Evolutionary conservation across 2,888 invertebrate genomes (phyloP).

Genomic region (Aporophyla nigra): DNA sequence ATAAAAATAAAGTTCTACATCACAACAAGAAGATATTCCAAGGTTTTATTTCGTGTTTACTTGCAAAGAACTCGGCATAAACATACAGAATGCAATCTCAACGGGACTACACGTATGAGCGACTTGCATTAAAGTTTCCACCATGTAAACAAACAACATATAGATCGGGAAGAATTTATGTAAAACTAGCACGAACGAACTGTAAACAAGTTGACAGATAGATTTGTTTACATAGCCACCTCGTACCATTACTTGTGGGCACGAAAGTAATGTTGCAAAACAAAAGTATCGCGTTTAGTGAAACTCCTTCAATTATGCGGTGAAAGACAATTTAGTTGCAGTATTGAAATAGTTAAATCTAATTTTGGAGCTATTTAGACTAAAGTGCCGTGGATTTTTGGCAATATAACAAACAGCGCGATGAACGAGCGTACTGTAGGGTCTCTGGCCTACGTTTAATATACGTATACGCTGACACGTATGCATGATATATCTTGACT

Average conservation of each 20-base stretch:
- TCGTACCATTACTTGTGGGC: slow-evolving; percentile 42
- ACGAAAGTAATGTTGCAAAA: slow-evolving; percentile 34
- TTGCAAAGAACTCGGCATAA: slow-evolving; percentile 43
- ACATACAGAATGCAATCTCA: slow-evolving; percentile 48
- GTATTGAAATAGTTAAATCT: slow-evolving; percentile 23
- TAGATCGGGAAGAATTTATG: slow-evolving; percentile 58
- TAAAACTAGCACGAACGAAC: slow-evolving; percentile 43
- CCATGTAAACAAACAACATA: slow-evolving; percentile 52
- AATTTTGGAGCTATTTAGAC: slow-evolving; percentile 27
- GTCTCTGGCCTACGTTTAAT: no score
- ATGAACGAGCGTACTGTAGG: neutral
- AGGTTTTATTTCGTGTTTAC: slow-evolving; percentile 34
- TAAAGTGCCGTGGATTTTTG: neutral
- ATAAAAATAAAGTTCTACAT: slow-evolving; percentile 15
- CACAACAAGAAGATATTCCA: slow-evolving; percentile 11
- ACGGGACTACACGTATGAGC: slow-evolving; percentile 54
- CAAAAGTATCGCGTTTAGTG: slow-evolving; percentile 42
- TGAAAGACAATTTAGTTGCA: slow-evolving; percentile 44
- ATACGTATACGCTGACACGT: no score
- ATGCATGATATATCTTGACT: neutral
- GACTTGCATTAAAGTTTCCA: slow-evolving; percentile 55
- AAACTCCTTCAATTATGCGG: slow-evolving; percentile 46
- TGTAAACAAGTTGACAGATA: slow-evolving; percentile 64
- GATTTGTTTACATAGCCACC: slow-evolving; percentile 52
- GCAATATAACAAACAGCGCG: neutral